Base-by-base conservation (phyloP, 2,113 vertebrate species). In the Calyptomena viridis region DNA sequence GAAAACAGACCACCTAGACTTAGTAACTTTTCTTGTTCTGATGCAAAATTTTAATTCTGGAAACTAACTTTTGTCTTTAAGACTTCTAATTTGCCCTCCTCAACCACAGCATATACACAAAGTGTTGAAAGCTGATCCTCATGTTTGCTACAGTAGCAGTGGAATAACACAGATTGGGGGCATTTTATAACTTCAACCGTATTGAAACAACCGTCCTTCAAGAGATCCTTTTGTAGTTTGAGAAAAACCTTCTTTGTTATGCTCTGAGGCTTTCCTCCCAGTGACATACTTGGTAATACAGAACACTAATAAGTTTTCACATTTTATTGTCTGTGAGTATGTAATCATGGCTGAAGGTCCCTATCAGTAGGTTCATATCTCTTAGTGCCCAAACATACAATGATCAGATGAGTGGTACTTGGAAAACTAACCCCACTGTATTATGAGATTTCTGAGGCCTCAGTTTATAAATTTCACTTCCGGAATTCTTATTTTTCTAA, bases 401-500 rank as follows among this genome's bases (percentile, higher is more conserved):
- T 10, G 33, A 73, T 67, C 42, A 58, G 59, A 77, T 14, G 23
- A 88, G 88, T 5, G 4, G 23, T n/a, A 37, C 28, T 30, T 60
- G 28, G 76, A 90, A 92, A 87, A 74, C 6, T 20, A 50, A 90
- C 10, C 12, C 69, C 18, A 23, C 23, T 60, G 24, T 24, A 59
- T 63, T 66, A 80, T 68, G 52, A 86, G 31, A 62, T 82, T 58
- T 75, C 60, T 27, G 19, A 96, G 18, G 24, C 56, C 23, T 84
- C 37, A 28, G 35, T 90, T 88, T 31, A 52, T 84, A 87, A 71
- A 20, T 13, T 47, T 71, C 56, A 9, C 27, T 72, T 89, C 91
- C 91, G 40, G 42, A 82, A 89, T 37, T 16, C 83, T 77, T 90
- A 12, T 91, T 97, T 97, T 94, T 93, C 68, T 81, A 49, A 77